Base-by-base conservation (phyloP, 2,113 vertebrate genomes). In the Chloroceryle aenea region DNA sequence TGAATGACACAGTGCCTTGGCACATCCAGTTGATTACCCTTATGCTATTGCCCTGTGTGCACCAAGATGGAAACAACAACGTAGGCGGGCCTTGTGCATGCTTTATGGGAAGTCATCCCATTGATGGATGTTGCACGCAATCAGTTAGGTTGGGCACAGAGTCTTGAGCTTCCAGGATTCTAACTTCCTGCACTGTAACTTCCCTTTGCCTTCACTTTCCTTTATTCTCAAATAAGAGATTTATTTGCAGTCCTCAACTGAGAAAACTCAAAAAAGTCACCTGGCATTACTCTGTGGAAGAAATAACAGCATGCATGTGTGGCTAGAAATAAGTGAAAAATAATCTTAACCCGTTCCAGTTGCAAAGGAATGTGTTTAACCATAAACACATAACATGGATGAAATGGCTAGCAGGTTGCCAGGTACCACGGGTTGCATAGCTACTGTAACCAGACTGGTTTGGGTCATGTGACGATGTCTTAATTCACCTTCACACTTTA, bases 391-490 rank as follows among this genome's bases (percentile, higher is more conserved):
- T 45, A 40, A 36, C 45, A 66, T 34, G 6, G 43, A 32, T 66
- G 42, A 89, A 89, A 62, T 1, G 1, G 45, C 48, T 85, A 30
- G 21, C 29, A 32, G 29, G 30, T 68, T 74, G 0, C 58, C 12
- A 13, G 50, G 29, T 66, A 21, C 18, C 16, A 25, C 0, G 6
- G 36, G 25, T 66, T 7, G 0, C 1, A 2, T 34, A 67, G 47
- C 64, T 67, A 30, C 66, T 87, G 34, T 64, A 27, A 82, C 4
- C 42, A 22, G 34, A 47, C 67, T 87, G 34, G 9, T 80, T 26
- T 3, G 4, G 61, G 9, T 91, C 8, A 26, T 8, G 3, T 59
- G 66, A 34, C 26, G 47, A 7, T 58, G 22, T 68, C 61, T 67
- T 81, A 71, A 59, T 78, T 47, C 4, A 63, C 66, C 42, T 50